A percentile compares a stretch with the other conserved stretches of the same genome.
Evolutionary conservation across 2,888 invertebrate species (phyloP).

Genomic region (Apeira syringaria): DNA sequence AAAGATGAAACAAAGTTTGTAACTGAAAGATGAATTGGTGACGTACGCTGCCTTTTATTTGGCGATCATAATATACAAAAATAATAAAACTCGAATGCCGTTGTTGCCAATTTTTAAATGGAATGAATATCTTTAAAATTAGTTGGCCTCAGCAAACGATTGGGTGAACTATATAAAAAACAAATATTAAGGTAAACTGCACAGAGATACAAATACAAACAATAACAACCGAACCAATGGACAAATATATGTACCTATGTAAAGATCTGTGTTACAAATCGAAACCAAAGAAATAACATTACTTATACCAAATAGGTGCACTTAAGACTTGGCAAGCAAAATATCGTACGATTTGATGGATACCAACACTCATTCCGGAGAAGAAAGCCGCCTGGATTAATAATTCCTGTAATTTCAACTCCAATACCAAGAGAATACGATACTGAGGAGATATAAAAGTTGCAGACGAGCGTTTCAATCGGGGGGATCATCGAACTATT

Average conservation of each 20-base stretch:
- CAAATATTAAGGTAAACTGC: no score
- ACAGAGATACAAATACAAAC: no score
- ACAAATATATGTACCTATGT: no score
- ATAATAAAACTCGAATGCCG: not conserved
- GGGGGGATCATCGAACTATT: not conserved
- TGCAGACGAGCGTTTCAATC: constrained; percentile 32
- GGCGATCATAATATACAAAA: not conserved
- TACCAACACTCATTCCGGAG: constrained; percentile 44
- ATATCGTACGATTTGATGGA: constrained; percentile 1
- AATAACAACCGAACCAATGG: no score
- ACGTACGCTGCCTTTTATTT: not conserved
- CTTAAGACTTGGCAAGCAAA: not conserved
- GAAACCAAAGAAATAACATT: no score
- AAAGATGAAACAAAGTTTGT: not conserved
- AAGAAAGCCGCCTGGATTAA: constrained; percentile 61
- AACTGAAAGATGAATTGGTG: not conserved
- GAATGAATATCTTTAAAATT: not conserved
- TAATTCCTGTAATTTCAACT: constrained; percentile 76
- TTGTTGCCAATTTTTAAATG: not conserved
- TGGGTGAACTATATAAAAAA: no score
- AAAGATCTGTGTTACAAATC: no score
- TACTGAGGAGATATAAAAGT: constrained; percentile 53
- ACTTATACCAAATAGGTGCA: not conserved
- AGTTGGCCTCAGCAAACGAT: no score
- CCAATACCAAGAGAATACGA: constrained; percentile 69